Evolutionary conservation across 2,113 vertebrate species (phyloP), one percentile per base, ranked within the genome.

Genomic region (Actenoides hombroni): DNA sequence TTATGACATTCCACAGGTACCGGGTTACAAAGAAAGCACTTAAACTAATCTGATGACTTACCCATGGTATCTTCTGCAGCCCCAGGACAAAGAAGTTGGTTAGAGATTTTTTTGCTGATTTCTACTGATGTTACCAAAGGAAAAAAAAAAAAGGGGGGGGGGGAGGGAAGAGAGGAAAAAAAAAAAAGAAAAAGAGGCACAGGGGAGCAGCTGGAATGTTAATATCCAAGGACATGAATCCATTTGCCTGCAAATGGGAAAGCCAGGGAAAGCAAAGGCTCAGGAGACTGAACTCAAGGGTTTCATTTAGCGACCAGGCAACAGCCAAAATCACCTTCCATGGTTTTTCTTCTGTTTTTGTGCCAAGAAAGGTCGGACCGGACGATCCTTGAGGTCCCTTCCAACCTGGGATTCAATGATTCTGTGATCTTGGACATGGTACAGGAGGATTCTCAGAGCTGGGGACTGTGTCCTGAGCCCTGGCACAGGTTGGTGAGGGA

Each of bases 31-130:
- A 75, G 93, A 51, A 92, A 94, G 76, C 8, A 2, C 31, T 86
- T 33, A 53, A 49, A 53, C 37, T 37, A 26, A 78, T 53, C 44
- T 63, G 61, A 18, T 16, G 33, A 95, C 95, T 97, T 92, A 97
- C 96, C 96, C 95, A 96, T 0, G 19, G 93, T 37, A 92, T 93
- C 97, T 28, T 97, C 97, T 90, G 95, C 93, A 92, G 97, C 95
- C 84, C 67, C 46, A 76, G 83, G 80, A 93, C 61, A 97, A 94
- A 96, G 42, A 90, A 28, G 5, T 10, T 49, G 88, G 56, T 95
- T 84, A 97, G 94, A 73, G 44, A 28, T 29, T 75, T 24, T 51
- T 88, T 8, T 40, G 35, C 29, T 80, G 76, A 63, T 83, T 86
- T 77, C 25, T 57, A 82, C 7, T 0, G 1, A 40, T 9, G 61